Conservation (phyloP, 1,140 invertebrate species). For the Eumaeus atala region DNA sequence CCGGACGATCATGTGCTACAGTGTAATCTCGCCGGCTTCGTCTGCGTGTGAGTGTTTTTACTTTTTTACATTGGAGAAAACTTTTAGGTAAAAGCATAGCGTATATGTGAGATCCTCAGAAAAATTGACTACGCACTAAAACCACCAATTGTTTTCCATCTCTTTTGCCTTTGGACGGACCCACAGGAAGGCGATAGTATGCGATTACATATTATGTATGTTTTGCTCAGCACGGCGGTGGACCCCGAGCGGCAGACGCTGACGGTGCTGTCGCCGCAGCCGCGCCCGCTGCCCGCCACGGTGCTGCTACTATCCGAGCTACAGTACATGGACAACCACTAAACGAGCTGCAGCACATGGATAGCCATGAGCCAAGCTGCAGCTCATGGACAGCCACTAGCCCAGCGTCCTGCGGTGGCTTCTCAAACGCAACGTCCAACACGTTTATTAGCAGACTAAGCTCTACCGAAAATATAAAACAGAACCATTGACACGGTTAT, state of each 20-base stretch:
- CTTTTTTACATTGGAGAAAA: too few relatives aligned
- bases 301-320: conserved; percentile 87
- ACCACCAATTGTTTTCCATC: too few relatives aligned
- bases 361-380: conserved; percentile 78
- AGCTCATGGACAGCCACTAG: too few relatives aligned
- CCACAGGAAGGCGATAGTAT: not conserved
- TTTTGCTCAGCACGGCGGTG: conserved; percentile 84
- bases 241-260: conserved; percentile 90
- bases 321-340: conserved; percentile 92
- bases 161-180: not conserved
- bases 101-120: too few relatives aligned
- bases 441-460: too few relatives aligned
- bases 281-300: conserved; percentile 90
- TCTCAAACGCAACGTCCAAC: too few relatives aligned
- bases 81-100: too few relatives aligned
- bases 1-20: conserved; percentile 88
- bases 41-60: conserved; percentile 97
- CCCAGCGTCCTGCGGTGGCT: too few relatives aligned
- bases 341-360: conserved; percentile 79
- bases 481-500: too few relatives aligned
- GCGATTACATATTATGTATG: conserved; percentile 6
- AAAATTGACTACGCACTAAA: too few relatives aligned
- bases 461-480: too few relatives aligned
- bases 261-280: conserved; percentile 94
- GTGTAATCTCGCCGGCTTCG: conserved; percentile 93